A percentile compares a stretch with the other conserved stretches of the same genome.
Conservation (phyloP, 2,888 invertebrate species). For the Oxyteleia sp. region DNA sequence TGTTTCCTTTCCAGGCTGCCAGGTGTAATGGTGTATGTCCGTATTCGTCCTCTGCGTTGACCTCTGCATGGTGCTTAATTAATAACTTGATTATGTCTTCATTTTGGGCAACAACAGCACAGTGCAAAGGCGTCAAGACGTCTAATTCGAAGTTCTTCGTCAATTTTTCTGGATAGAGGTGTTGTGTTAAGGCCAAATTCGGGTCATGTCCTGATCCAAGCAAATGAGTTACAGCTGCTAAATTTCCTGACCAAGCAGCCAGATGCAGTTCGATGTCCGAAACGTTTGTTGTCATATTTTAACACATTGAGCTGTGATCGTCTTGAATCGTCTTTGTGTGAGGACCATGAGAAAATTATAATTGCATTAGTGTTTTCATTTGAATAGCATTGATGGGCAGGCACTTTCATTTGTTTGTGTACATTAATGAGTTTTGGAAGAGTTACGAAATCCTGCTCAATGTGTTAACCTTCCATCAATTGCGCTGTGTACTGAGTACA, state of each 20-base stretch:
- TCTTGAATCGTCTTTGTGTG: too few species aligned
- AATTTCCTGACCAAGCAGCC: conserved; percentile 27
- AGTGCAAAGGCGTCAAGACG: conserved; percentile 62
- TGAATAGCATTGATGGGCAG: too few species aligned
- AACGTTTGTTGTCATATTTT: conserved; percentile 10
- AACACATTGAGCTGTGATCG: too few species aligned
- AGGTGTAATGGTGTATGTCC: conserved; percentile 61
- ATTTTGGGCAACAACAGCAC: conserved; percentile 51
- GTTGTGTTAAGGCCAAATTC: conserved; percentile 26
- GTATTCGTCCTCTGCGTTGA: conserved; percentile 65
- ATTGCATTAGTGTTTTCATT: too few species aligned
- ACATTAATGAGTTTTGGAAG: too few species aligned
- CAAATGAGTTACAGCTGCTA: conserved; percentile 18
- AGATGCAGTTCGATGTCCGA: conserved; percentile 48
- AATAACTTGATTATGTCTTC: conserved; percentile 50
- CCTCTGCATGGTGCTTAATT: conserved; percentile 40
- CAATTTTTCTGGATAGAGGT: conserved; percentile 26
- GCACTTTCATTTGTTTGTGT: too few species aligned
- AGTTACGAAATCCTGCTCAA: too few species aligned
- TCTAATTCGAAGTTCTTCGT: conserved; percentile 48
- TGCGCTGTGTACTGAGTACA: too few species aligned
- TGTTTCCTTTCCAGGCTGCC: conserved; percentile 58
- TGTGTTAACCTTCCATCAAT: too few species aligned
- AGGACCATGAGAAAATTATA: too few species aligned
- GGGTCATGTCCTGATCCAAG: conserved; percentile 25